These are phyloP conservation scores for Cataglyphis cursor DNA, from an alignment of 2,888 invertebrate genomes.

Conservation along the genomic window DNA sequence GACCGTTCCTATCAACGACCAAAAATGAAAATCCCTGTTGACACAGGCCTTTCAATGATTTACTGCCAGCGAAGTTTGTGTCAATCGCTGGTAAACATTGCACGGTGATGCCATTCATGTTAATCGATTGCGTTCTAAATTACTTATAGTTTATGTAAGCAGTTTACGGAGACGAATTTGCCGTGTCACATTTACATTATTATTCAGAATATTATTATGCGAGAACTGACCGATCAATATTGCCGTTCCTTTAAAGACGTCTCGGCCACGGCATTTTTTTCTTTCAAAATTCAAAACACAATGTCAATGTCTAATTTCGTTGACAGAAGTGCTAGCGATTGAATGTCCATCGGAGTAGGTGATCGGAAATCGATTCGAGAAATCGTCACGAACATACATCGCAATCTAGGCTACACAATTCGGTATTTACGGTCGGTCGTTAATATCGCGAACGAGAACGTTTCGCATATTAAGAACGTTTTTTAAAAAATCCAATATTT, in stretches of 20 bases:
- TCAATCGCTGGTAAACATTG: conserved; percentile 35
- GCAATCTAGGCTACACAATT: background rate
- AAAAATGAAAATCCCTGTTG: conserved; percentile 43
- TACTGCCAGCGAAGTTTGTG: background rate
- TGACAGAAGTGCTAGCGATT: conserved; percentile 40
- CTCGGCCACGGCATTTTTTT: conserved; percentile 14
- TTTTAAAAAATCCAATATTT: conserved; percentile 26
- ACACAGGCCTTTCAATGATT: conserved; percentile 29
- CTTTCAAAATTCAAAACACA: conserved; percentile 25
- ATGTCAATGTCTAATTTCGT: conserved; percentile 41
- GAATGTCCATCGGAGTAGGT: background rate
- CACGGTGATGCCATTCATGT: conserved; percentile 11
- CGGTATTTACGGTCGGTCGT: conserved; percentile 48
- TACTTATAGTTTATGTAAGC: conserved; percentile 31
- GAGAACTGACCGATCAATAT: conserved; percentile 35
- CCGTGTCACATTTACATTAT: conserved; percentile 40
- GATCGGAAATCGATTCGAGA: conserved; percentile 41
- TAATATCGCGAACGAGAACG: conserved; percentile 46
- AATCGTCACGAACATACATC: background rate
- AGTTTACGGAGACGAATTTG: conserved; percentile 25
- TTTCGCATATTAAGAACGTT: background rate
- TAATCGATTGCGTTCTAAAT: conserved; percentile 34
- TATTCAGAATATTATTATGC: conserved; percentile 41
- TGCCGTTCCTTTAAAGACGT: conserved; percentile 19
- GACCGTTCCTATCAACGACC: conserved; percentile 13